Evolutionary conservation across 2,888 invertebrate species (phyloP), one percentile per base, ranked within the genome.

Genomic region (Drosophila nigricruria): DNA sequence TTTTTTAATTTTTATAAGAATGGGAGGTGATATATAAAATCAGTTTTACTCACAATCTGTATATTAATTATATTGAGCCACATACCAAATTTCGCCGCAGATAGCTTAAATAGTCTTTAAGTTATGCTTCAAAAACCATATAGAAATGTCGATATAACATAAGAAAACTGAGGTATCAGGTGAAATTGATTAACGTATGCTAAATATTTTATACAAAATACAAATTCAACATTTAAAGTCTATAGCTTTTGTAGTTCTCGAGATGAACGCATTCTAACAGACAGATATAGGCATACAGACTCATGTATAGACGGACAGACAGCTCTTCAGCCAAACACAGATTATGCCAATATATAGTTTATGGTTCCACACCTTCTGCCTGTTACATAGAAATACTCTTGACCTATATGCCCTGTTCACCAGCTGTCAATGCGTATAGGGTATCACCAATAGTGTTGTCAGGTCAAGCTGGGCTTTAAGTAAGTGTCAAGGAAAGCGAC

Each of bases 401-500:
- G 9, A n/a, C 1, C 16, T 9, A 30, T 49, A 49, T 18, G 12
- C 27, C 47, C 47, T 0, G 5, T 2, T 5, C 2, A 10, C 1
- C 27, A 3, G n/a, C 47, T 47, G n/a, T 0, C 16, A 10, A 2
- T 20, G 14, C 9, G 10, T 52, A 9, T 16, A 34, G 32, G 50
- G 20, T 23, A 52, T 52, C 5, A 23, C 20, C 50, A 52, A 52
- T 52, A 49, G 47, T 49, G 49, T 49, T 32, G 52, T 52, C 23
- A 42, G 34, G 54, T 53, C 47, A 70, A 66, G 52, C 68, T 58
- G 50, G 64, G 34, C 60, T 73, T 67, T 50, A 67, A 79, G 78
- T 56, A 65, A 75, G 53, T 64, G 52, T 36, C 36, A 23, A 45
- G 38, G 77, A 50, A 61, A 53, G 47, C 61, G 62, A 57, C 81